These are phyloP conservation scores for Tychaedon coryphoeus DNA, from an alignment of 2,113 vertebrate species.

Conservation along the genomic window DNA sequence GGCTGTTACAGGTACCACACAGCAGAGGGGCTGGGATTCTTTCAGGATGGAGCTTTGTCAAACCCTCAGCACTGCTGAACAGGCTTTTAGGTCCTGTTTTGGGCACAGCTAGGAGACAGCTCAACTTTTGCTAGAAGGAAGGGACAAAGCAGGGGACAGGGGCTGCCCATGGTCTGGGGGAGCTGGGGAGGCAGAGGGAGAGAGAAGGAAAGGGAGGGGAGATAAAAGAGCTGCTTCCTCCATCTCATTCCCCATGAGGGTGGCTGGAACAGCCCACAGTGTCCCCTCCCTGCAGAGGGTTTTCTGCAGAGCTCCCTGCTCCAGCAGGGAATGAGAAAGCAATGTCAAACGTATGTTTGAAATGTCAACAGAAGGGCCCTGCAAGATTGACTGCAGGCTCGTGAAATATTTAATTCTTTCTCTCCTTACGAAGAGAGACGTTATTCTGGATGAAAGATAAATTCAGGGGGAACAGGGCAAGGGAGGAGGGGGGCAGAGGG, in stretches of 20 bases:
- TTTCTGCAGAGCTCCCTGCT: not conserved
- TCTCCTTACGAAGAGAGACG: conserved; percentile 31
- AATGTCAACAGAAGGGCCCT: conserved; percentile 52
- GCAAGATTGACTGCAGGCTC: conserved; percentile 44
- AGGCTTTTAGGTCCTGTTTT: not conserved
- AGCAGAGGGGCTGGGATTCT: not conserved
- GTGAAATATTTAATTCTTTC: conserved; percentile 66
- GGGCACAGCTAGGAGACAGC: not conserved
- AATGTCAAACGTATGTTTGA: conserved; percentile 49
- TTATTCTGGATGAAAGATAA: conserved; percentile 49
- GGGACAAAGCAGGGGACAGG: not conserved
- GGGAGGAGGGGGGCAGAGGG: not conserved
- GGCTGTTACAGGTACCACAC: not conserved
- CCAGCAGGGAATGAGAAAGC: not conserved
- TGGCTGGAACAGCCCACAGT: not conserved
- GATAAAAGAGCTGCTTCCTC: not conserved
- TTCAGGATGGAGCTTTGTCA: not conserved
- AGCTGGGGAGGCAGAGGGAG: not conserved
- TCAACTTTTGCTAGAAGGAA: not conserved
- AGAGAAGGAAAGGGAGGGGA: not conserved
- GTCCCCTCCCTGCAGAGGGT: not conserved
- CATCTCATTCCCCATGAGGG: not conserved
- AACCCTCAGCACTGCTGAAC: not conserved
- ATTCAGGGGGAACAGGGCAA: not conserved
- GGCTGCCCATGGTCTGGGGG: not conserved